A percentile compares a stretch with the other conserved stretches of the same genome.
phyloP scores from a whole-genome alignment of 2,797 vertebrate genomes.

The Anguilla anguilla region DNA sequence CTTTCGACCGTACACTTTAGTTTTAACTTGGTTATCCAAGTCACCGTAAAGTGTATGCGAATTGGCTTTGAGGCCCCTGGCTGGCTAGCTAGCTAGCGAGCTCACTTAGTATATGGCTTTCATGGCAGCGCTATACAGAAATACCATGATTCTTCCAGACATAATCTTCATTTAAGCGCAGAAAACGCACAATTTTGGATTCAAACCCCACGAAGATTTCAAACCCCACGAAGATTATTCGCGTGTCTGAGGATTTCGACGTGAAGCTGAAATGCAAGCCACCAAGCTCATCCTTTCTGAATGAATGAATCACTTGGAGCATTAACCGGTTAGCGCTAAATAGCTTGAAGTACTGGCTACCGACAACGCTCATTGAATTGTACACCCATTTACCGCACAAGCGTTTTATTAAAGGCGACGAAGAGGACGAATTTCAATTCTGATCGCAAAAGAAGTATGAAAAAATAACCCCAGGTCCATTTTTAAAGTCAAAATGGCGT shows the following conservation, averaged over 20 bases:
- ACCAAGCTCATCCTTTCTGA: neutral
- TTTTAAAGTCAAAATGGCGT: slow-evolving; percentile 39
- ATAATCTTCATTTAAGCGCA: neutral
- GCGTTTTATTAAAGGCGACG: neutral
- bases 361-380: neutral
- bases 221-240: neutral
- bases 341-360: neutral
- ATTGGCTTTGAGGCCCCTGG: neutral
- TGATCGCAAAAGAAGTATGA: neutral
- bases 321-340: neutral
- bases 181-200: neutral
- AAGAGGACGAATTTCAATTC: slow-evolving; percentile 1
- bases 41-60: neutral
- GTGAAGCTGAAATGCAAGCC: neutral
- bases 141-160: neutral
- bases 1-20: neutral
- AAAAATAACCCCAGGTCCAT: neutral
- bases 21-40: slow-evolving; percentile 6
- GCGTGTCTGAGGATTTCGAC: neutral
- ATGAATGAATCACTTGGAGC: slow-evolving; percentile 4
- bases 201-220: no score
- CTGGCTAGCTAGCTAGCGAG: neutral
- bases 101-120: slow-evolving; percentile 6
- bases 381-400: neutral
- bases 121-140: slow-evolving; percentile 27